These are phyloP conservation scores for Andrena minutula DNA, from an alignment of 2,888 invertebrate species.

Conservation along the genomic window DNA sequence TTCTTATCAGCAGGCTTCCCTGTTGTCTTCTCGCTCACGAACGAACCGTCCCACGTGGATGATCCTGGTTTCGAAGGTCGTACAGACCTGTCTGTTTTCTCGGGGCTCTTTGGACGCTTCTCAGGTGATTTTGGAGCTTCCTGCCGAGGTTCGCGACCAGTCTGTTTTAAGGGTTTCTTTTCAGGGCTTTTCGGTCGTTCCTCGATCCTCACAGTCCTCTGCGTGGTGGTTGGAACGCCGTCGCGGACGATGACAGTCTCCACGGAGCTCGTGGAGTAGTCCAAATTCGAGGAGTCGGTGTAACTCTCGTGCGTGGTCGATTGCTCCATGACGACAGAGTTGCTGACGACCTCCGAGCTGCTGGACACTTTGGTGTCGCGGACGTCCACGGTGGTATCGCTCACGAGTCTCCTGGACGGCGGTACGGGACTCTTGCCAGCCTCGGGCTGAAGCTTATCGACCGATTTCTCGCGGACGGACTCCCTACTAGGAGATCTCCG, in stretches of 20 bases:
- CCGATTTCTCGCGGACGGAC: slow-evolving; percentile 22
- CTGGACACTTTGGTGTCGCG: slow-evolving; percentile 55
- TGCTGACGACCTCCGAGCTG: slow-evolving; percentile 55
- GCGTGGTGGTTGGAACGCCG: slow-evolving; percentile 72
- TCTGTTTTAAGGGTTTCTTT: neutral
- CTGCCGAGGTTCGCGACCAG: neutral
- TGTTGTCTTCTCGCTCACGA: slow-evolving; percentile 74
- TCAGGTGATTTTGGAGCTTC: slow-evolving; percentile 20
- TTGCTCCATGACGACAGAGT: slow-evolving; percentile 71
- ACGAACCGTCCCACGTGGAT: slow-evolving; percentile 80
- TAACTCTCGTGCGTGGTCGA: slow-evolving; percentile 69
- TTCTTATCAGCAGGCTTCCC: slow-evolving; percentile 42
- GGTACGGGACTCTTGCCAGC: neutral
- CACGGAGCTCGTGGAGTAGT: slow-evolving; percentile 74
- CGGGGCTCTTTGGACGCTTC: slow-evolving; percentile 59
- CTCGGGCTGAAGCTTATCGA: slow-evolving; percentile 38
- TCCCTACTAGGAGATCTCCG: slow-evolving; percentile 49
- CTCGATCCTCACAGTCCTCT: slow-evolving; percentile 50
- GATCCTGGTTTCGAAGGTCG: slow-evolving; percentile 78
- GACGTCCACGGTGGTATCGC: slow-evolving; percentile 71
- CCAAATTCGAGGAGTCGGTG: slow-evolving; percentile 72
- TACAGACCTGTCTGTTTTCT: slow-evolving; percentile 68
- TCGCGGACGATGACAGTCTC: slow-evolving; percentile 78
- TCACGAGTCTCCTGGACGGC: slow-evolving; percentile 61
- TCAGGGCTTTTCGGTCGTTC: neutral